A percentile compares a stretch with the other conserved stretches of the same genome.
phyloP scores from a whole-genome alignment of 1,140 invertebrate species.

The Lordiphosa clarofinis region DNA sequence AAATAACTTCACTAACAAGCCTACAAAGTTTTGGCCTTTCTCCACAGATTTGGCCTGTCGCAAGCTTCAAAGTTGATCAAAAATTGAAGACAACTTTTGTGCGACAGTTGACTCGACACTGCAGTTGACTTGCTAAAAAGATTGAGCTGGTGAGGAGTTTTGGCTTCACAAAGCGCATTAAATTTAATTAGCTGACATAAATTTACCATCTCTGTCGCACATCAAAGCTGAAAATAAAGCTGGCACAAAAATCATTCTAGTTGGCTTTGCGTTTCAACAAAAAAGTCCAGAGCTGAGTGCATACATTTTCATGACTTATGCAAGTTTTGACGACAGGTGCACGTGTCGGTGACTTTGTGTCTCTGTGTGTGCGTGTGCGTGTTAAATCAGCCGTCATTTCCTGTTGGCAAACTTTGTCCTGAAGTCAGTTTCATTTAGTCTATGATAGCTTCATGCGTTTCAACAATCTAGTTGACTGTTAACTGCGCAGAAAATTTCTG shows the following conservation, averaged over 20 bases:
- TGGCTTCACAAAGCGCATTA: slow-evolving; percentile 38
- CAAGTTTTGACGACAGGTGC: slow-evolving; percentile 74
- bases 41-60: slow-evolving; percentile 12
- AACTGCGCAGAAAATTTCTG: slow-evolving; percentile 41
- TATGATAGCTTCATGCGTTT: slow-evolving; percentile 68
- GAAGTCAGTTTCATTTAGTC: slow-evolving; percentile 43
- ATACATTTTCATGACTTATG: slow-evolving; percentile 73
- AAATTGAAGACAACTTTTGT: slow-evolving; percentile 50
- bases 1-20: slow-evolving; percentile 50
- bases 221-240: slow-evolving; percentile 14
- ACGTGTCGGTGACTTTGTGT: slow-evolving; percentile 34
- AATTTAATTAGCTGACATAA: slow-evolving; percentile 74
- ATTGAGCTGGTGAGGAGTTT: slow-evolving; percentile 24
- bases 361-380: slow-evolving; percentile 24
- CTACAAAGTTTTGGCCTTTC: slow-evolving; percentile 41
- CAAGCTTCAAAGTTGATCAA: slow-evolving; percentile 37
- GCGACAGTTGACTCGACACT: neutral
- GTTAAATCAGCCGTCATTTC: slow-evolving; percentile 76
- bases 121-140: slow-evolving; percentile 3
- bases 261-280: slow-evolving; percentile 25
- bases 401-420: slow-evolving; percentile 70
- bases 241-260: slow-evolving; percentile 41
- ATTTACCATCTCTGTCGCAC: slow-evolving; percentile 24
- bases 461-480: slow-evolving; percentile 65
- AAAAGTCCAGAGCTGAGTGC: slow-evolving; percentile 26